Conservation (phyloP, 2,113 vertebrate genomes). For the Rhynchomys soricoides region DNA sequence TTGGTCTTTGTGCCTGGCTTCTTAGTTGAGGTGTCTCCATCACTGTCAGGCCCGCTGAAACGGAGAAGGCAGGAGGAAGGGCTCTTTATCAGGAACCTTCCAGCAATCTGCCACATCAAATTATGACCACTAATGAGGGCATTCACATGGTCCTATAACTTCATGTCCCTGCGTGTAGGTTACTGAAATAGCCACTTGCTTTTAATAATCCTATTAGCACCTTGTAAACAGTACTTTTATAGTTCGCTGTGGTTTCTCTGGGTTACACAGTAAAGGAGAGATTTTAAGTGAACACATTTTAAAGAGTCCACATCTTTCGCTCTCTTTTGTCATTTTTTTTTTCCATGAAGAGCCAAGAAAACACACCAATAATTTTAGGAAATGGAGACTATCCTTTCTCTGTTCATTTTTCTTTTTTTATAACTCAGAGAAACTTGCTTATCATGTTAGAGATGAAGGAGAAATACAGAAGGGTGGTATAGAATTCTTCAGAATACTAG, state of each 20-base stretch:
- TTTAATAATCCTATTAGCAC: constrained; percentile 41
- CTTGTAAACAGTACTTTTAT: not conserved
- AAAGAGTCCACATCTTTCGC: not conserved
- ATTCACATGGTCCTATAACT: not conserved
- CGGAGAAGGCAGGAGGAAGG: not conserved
- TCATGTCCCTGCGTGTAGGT: not conserved
- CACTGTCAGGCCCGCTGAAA: not conserved
- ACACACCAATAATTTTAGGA: not conserved
- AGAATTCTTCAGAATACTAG: not conserved
- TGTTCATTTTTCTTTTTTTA: not conserved
- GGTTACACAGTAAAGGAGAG: not conserved
- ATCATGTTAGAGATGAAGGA: not conserved
- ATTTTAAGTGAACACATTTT: not conserved
- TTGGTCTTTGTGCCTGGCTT: not conserved
- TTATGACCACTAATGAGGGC: not conserved
- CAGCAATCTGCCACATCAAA: not conserved
- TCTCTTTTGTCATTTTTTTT: not conserved
- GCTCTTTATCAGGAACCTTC: not conserved
- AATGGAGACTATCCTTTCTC: not conserved
- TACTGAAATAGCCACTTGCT: not conserved
- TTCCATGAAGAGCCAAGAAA: not conserved
- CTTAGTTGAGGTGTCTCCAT: not conserved
- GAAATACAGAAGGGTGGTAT: no score
- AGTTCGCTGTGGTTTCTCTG: not conserved
- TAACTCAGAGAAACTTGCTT: not conserved